phyloP scores from a whole-genome alignment of 2,113 vertebrate genomes.

The Protobothrops flavoviridis region DNA sequence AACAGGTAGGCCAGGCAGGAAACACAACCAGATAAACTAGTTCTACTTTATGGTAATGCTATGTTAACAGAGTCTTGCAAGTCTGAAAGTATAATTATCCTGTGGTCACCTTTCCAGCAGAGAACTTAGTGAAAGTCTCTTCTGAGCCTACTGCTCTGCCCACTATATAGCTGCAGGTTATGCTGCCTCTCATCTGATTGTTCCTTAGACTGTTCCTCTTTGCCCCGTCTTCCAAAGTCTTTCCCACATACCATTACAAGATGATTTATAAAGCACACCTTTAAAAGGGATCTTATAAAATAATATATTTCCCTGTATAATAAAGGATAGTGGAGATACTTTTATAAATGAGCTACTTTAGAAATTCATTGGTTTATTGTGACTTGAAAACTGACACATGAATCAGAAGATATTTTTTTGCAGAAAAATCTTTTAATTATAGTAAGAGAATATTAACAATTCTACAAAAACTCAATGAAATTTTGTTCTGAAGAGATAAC shows the following conservation, averaged over 20 bases:
- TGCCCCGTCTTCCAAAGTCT: background rate
- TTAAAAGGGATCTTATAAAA: background rate
- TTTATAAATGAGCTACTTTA: background rate
- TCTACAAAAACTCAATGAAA: background rate
- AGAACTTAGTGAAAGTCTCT: background rate
- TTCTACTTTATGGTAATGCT: background rate
- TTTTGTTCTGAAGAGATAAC: background rate
- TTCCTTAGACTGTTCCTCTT: background rate
- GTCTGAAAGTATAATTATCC: background rate
- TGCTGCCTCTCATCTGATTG: background rate
- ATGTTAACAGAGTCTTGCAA: background rate
- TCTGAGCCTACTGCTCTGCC: background rate
- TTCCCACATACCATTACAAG: background rate
- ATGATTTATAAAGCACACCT: background rate
- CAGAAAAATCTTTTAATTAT: background rate
- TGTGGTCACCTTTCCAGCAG: background rate
- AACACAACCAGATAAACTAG: background rate
- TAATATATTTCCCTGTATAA: background rate
- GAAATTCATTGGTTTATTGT: background rate
- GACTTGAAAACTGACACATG: background rate
- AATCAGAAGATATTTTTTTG: background rate
- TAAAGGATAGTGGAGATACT: background rate
- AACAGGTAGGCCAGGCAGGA: background rate
- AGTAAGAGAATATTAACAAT: background rate
- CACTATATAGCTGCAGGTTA: background rate